Base-by-base conservation (phyloP, 2,888 invertebrate species). In the Tupiocoris notatus region DNA sequence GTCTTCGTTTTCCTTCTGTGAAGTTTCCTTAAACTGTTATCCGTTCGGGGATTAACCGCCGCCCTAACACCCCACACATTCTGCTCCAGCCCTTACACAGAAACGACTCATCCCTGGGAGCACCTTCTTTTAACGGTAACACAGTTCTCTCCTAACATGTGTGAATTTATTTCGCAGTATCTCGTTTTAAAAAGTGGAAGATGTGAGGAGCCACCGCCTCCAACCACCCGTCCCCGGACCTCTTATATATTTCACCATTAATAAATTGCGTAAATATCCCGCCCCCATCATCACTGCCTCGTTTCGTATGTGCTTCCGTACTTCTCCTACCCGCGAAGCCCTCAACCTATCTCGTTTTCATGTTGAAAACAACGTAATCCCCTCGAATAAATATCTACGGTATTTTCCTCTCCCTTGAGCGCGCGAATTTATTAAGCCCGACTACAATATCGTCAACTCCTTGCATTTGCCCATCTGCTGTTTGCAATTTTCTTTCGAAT, bases 1-100 rank as follows among this genome's bases (percentile, higher is more conserved):
- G n/a, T 65, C 39, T 65, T 18, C 18, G 7, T 65, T 25, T 65
- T 65, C 65, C 65, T 65, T 65, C 54, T 3, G 39, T 39, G 12
- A 39, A 39, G 39, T 39, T 39, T 39, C 39, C 39, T 39, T 39
- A 39, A 39, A 39, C 39, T 39, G 39, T 39, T 39, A 39, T 39
- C 39, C 39, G 39, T 39, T 39, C 39, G 39, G 12, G 39, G 39
- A 39, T 39, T 39, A 39, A 39, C 39, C 39, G 12, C 39, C 12
- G n/a, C n/a, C 39, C 39, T 39, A 39, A 3, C 39, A 39, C 39
- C 39, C 39, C 3, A 7, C 39, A 12, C 39, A 39, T 39, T n/a
- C n/a, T n/a, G n/a, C n/a, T n/a, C n/a, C n/a, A n/a, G n/a, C 39
- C 39, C 39, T 39, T 12, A 39, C 6, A 39, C 39, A 12, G 39